Conservation (phyloP, 2,888 invertebrate species). For the Lampropteryx suffumata region DNA sequence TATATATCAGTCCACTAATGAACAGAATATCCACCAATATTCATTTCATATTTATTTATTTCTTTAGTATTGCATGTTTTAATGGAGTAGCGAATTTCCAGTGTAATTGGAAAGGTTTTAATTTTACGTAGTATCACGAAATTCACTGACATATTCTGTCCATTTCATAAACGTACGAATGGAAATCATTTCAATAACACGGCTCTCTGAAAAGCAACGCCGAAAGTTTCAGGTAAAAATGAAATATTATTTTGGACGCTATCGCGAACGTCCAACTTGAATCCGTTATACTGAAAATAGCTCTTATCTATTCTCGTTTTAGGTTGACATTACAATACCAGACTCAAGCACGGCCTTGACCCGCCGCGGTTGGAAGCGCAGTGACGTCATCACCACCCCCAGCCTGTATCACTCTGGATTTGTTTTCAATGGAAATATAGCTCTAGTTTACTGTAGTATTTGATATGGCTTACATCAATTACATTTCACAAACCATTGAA, state of each 20-base stretch:
- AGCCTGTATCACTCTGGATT: slow-evolving; percentile 12
- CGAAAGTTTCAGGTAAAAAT: slow-evolving; percentile 18
- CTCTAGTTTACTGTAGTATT: not conserved
- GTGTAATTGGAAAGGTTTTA: too few relatives aligned
- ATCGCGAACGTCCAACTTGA: slow-evolving; percentile 1
- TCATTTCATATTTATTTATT: too few relatives aligned
- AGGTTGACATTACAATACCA: slow-evolving; percentile 14
- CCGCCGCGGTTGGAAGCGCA: slow-evolving; percentile 33
- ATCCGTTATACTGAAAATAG: slow-evolving; percentile 5
- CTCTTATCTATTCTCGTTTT: not conserved
- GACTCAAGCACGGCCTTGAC: slow-evolving; percentile 41
- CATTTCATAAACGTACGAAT: slow-evolving; percentile 5
- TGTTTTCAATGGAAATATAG: slow-evolving; percentile 6
- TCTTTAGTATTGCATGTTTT: too few relatives aligned
- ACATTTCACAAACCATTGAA: too few relatives aligned
- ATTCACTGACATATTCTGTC: slow-evolving; percentile 1
- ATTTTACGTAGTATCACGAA: not conserved
- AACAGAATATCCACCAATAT: too few relatives aligned
- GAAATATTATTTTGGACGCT: slow-evolving; percentile 17
- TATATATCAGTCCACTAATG: too few relatives aligned
- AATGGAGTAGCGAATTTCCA: too few relatives aligned
- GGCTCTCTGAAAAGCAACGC: slow-evolving; percentile 4
- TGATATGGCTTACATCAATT: too few relatives aligned
- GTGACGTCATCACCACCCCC: slow-evolving; percentile 44
- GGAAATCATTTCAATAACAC: slow-evolving; percentile 9